These are phyloP conservation scores for Saxicola maurus DNA, from an alignment of 2,797 vertebrate species.

Conservation along the genomic window DNA sequence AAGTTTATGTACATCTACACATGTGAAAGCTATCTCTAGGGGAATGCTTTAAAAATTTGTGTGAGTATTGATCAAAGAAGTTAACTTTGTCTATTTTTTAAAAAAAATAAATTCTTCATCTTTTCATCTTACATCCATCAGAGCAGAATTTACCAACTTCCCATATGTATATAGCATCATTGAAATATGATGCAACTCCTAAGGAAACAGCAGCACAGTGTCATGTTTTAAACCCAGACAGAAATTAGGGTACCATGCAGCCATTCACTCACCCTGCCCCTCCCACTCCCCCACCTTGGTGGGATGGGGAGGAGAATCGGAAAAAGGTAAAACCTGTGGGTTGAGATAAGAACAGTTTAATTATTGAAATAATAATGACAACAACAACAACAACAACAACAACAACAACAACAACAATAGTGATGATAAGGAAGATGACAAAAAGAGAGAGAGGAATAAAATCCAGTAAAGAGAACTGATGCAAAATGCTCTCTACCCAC, in stretches of 20 bases:
- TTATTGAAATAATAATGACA: not conserved
- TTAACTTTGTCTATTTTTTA: fast-evolving
- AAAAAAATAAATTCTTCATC: not conserved
- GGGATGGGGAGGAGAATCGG: fast-evolving
- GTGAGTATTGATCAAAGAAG: not conserved
- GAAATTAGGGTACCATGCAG: not conserved
- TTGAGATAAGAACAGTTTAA: not conserved
- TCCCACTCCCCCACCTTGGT: fast-evolving
- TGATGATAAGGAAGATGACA: not conserved
- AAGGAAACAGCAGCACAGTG: not conserved
- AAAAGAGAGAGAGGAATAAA: not conserved
- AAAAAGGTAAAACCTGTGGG: fast-evolving
- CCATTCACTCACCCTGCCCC: fast-evolving
- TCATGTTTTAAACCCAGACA: not conserved
- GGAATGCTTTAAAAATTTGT: not conserved
- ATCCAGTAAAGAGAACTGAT: not conserved
- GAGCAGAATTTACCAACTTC: not conserved
- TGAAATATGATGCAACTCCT: not conserved
- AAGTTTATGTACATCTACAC: not conserved
- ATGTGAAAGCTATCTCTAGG: not conserved
- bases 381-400: not conserved
- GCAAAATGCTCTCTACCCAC: not conserved
- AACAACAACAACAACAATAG: not conserved
- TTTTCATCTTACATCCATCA: not conserved
- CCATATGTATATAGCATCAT: not conserved